These are phyloP conservation scores for Mythimna ferrago DNA, from an alignment of 2,888 invertebrate genomes.

Conservation along the genomic window DNA sequence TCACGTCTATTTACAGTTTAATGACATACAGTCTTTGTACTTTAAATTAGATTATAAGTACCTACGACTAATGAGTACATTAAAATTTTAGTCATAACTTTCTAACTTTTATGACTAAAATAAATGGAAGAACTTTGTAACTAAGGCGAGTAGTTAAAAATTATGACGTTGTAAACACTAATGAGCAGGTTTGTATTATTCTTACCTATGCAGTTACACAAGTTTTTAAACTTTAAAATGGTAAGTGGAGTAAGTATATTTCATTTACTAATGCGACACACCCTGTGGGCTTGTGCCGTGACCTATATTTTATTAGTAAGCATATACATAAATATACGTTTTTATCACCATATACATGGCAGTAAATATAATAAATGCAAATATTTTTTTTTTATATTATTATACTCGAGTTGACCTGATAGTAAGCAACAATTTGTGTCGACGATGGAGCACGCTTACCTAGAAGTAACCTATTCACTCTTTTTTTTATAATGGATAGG, in stretches of 20 bases:
- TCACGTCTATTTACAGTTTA: slow-evolving; percentile 25
- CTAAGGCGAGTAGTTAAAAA: slow-evolving; percentile 54
- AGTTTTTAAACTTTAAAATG: slow-evolving; percentile 24
- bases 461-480: no score
- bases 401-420: no score
- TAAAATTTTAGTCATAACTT: slow-evolving; percentile 52
- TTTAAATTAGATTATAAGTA: slow-evolving; percentile 33
- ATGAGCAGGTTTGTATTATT: slow-evolving; percentile 42
- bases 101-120: slow-evolving; percentile 42
- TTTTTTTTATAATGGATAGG: no score
- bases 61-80: slow-evolving; percentile 35
- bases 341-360: background rate
- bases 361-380: no score
- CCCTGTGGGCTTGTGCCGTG: slow-evolving; percentile 6
- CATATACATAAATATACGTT: background rate
- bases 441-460: no score
- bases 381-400: no score
- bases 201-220: slow-evolving; percentile 12
- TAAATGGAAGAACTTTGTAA: slow-evolving; percentile 55
- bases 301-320: background rate
- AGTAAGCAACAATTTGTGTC: no score
- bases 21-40: slow-evolving; percentile 26
- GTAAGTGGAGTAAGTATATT: slow-evolving; percentile 22
- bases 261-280: slow-evolving; percentile 20
- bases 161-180: slow-evolving; percentile 48